Evolutionary conservation across 2,113 vertebrate species (phyloP).

Genomic region (Pollimyrus isidori): DNA sequence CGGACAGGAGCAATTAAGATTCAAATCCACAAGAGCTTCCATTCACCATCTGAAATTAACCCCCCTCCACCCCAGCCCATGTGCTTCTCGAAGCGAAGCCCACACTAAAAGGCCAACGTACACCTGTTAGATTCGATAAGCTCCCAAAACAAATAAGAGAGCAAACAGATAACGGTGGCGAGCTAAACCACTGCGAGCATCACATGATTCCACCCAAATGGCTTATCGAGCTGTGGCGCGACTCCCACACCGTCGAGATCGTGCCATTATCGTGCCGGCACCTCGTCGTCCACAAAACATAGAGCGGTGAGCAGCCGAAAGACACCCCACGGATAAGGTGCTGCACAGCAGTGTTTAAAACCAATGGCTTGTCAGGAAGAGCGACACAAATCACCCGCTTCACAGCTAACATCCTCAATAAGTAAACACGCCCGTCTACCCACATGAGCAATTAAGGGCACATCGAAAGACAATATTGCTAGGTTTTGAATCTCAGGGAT

Average conservation of each 20-base stretch:
- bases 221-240: not conserved
- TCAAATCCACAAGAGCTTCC: conserved; percentile 2
- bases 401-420: conserved; percentile 1
- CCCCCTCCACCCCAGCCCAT: not conserved
- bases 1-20: conserved; percentile 22
- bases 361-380: not conserved
- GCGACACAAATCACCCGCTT: not conserved
- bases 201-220: not conserved
- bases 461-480: not conserved
- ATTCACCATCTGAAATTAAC: conserved; percentile 4
- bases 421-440: not conserved
- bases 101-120: not conserved
- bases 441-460: not conserved
- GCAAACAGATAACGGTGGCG: not conserved
- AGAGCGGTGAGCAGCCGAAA: not conserved
- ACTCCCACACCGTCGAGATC: not conserved
- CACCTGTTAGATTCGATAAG: conserved; percentile 23
- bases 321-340: not conserved
- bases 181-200: not conserved
- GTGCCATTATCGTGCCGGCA: not conserved
- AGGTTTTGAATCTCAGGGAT: not conserved
- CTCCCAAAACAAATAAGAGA: conserved; percentile 11
- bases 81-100: not conserved
- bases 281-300: too few relatives aligned
- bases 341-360: conserved; percentile 11